phyloP scores from a whole-genome alignment of 1,140 invertebrate genomes.

The Batillaria attramentaria region DNA sequence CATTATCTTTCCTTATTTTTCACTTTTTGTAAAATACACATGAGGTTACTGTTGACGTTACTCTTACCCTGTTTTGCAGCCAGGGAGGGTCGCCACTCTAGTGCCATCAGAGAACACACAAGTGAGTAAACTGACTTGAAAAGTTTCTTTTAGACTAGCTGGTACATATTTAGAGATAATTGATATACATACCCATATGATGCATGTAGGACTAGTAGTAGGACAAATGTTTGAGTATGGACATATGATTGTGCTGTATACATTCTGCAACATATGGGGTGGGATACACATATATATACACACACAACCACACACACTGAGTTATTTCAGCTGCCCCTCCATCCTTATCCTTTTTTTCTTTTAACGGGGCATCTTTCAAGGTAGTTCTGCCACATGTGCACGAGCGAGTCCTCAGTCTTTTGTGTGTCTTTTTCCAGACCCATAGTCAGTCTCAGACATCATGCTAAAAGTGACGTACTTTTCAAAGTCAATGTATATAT shows the following conservation, averaged over 20 bases:
- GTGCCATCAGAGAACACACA: slow-evolving; percentile 77
- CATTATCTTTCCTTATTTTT: too few species aligned
- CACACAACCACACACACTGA: neutral
- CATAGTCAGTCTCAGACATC: too few species aligned
- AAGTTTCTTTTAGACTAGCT: neutral
- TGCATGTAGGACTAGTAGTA: neutral
- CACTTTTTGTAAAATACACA: too few species aligned
- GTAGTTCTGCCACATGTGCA: neutral
- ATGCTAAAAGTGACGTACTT: neutral
- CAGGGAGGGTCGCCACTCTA: slow-evolving; percentile 91
- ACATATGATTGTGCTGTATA: neutral
- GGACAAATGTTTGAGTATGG: neutral
- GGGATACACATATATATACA: neutral
- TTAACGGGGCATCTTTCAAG: neutral
- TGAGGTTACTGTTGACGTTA: too few species aligned
- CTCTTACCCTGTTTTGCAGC: slow-evolving; percentile 76
- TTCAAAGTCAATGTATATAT: neutral
- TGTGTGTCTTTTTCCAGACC: neutral
- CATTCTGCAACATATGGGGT: neutral
- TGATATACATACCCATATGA: neutral
- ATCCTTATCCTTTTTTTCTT: too few species aligned
- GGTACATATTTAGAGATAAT: neutral
- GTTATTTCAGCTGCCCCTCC: too few species aligned
- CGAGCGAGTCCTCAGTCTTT: neutral
- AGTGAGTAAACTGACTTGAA: slow-evolving; percentile 68